These are phyloP conservation scores for Drepanosiphum platanoidis DNA, from an alignment of 2,888 invertebrate species.

Conservation along the genomic window DNA sequence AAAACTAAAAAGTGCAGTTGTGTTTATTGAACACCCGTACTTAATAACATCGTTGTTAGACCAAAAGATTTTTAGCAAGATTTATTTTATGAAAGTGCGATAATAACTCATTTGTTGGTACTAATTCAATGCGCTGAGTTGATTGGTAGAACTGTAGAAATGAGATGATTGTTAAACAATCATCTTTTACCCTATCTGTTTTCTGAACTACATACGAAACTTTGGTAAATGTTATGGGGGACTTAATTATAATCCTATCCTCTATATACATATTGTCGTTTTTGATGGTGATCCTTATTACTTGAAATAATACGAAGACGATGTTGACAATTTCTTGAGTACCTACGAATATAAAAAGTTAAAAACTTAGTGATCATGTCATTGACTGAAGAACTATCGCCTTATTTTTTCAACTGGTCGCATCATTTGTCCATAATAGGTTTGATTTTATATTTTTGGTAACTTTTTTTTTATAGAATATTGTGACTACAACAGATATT, in stretches of 20 bases:
- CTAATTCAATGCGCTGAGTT: too few relatives aligned
- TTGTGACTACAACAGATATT: neutral
- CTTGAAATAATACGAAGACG: neutral
- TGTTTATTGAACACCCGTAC: too few relatives aligned
- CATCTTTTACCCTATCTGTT: too few relatives aligned
- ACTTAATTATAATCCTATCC: neutral
- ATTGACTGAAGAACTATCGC: neutral
- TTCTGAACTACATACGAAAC: too few relatives aligned
- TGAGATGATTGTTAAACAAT: too few relatives aligned
- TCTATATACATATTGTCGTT: neutral
- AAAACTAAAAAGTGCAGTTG: too few relatives aligned
- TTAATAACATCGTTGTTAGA: too few relatives aligned
- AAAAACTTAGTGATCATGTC: neutral
- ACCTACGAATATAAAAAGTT: neutral
- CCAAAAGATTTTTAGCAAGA: too few relatives aligned
- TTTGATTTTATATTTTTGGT: neutral
- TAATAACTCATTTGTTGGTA: too few relatives aligned
- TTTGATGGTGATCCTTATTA: neutral
- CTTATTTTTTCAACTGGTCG: neutral
- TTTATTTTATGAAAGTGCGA: too few relatives aligned
- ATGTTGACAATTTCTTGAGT: neutral
- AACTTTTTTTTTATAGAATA: neutral
- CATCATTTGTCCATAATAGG: neutral
- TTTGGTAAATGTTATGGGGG: too few relatives aligned
- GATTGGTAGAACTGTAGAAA: too few relatives aligned